Conservation (phyloP, 1,140 invertebrate species). For the Akabosia matsudoensis region DNA sequence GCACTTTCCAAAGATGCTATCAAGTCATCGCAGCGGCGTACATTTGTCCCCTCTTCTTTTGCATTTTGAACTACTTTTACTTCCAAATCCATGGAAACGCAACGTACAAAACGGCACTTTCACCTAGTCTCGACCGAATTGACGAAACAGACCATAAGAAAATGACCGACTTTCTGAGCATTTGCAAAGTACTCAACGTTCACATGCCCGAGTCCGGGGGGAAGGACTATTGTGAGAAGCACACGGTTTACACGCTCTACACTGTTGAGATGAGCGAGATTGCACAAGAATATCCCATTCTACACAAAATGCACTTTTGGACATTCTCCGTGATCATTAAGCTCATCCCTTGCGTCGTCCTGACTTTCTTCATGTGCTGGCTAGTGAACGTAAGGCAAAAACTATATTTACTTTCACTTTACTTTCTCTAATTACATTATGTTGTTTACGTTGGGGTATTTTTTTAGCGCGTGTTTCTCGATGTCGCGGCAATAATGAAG, state of each 20-base stretch:
- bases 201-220: not conserved
- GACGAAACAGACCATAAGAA: slow-evolving; percentile 12
- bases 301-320: slow-evolving; percentile 60
- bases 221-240: not conserved
- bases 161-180: not conserved
- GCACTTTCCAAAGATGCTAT: slow-evolving; percentile 38
- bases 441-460: too few relatives aligned
- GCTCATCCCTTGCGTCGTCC: slow-evolving; percentile 57
- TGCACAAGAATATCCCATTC: slow-evolving; percentile 56
- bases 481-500: too few relatives aligned
- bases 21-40: slow-evolving; percentile 53
- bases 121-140: slow-evolving; percentile 22
- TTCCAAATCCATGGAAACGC: slow-evolving; percentile 50
- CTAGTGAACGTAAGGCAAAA: slow-evolving; percentile 50
- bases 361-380: slow-evolving; percentile 57
- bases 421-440: too few relatives aligned
- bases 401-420: too few relatives aligned
- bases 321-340: slow-evolving; percentile 59
- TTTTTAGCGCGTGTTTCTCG: too few relatives aligned
- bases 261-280: slow-evolving; percentile 60
- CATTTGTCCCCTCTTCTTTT: slow-evolving; percentile 55
- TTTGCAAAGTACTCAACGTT: not conserved
- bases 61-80: slow-evolving; percentile 57
- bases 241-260: slow-evolving; percentile 60
- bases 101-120: slow-evolving; percentile 9